These are phyloP conservation scores for Escarpia spicata DNA, from an alignment of 2,888 invertebrate genomes.

Conservation along the genomic window DNA sequence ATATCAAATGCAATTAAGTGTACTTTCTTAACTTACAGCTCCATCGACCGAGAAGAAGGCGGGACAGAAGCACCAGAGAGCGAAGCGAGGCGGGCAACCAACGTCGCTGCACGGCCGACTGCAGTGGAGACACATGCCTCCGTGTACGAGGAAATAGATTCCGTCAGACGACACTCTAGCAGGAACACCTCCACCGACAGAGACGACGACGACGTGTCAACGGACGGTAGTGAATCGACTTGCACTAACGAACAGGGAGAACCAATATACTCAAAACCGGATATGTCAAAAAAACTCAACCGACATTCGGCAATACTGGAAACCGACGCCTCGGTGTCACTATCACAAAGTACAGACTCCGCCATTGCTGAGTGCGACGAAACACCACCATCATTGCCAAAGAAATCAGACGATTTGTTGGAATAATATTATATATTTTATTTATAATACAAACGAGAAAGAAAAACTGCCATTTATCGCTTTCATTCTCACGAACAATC, in stretches of 20 bases:
- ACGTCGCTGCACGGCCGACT: not conserved
- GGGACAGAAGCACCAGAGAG: not conserved
- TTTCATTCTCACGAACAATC: not conserved
- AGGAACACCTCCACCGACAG: not conserved
- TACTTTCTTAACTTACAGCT: not conserved
- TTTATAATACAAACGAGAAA: not conserved
- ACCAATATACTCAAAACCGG: not conserved
- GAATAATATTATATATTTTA: not conserved
- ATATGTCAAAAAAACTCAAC: not conserved
- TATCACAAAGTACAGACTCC: not conserved
- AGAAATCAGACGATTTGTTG: not conserved
- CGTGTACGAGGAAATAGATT: not conserved
- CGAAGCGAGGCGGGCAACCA: not conserved
- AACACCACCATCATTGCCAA: not conserved
- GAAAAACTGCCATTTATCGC: not conserved
- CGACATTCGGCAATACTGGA: not conserved
- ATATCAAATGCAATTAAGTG: not conserved
- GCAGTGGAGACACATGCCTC: not conserved
- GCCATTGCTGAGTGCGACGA: slow-evolving; percentile 4
- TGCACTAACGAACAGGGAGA: not conserved
- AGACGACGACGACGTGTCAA: not conserved
- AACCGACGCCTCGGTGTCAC: not conserved
- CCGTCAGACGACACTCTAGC: not conserved
- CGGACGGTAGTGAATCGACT: not conserved
- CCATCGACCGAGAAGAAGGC: not conserved